Conservation (phyloP, 2,797 vertebrate genomes). For the Anolis apletophallus region DNA sequence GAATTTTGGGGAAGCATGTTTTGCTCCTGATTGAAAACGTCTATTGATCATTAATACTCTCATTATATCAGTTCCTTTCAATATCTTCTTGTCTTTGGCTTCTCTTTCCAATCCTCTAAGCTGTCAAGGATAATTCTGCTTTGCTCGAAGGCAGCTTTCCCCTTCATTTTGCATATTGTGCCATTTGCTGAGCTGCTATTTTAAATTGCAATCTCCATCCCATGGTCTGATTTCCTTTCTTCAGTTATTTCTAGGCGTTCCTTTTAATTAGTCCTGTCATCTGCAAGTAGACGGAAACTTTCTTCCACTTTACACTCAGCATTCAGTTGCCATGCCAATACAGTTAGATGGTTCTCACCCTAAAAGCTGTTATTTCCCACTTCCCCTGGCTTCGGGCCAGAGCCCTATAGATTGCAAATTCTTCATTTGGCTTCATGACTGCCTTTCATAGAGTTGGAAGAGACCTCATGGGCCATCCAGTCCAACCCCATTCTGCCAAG, state of each 20-base stretch:
- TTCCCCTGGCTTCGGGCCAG: fast-evolving
- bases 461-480: too few relatives aligned
- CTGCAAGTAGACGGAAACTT: constrained; percentile 62
- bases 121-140: constrained; percentile 50
- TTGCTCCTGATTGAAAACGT: neutral
- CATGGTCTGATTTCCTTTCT: constrained; percentile 66
- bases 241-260: constrained; percentile 67
- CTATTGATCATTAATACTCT: neutral
- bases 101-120: constrained; percentile 33
- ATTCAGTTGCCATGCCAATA: constrained; percentile 53
- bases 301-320: constrained; percentile 53
- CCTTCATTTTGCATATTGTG: constrained; percentile 44
- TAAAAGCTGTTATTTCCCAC: constrained; percentile 57
- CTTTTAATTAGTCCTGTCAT: constrained; percentile 74
- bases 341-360: constrained; percentile 58
- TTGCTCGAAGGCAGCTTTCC: constrained; percentile 58
- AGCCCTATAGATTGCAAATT: constrained; percentile 55
- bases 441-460: too few relatives aligned
- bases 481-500: too few relatives aligned
- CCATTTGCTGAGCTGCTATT: constrained; percentile 64
- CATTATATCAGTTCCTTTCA: neutral
- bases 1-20: neutral
- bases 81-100: constrained; percentile 19
- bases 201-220: constrained; percentile 72
- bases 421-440: neutral